A percentile compares a stretch with the other conserved stretches of the same genome.
Conservation (phyloP, 35 echinoderm and acorn worm genomes). For the Apostichopus californicus region DNA sequence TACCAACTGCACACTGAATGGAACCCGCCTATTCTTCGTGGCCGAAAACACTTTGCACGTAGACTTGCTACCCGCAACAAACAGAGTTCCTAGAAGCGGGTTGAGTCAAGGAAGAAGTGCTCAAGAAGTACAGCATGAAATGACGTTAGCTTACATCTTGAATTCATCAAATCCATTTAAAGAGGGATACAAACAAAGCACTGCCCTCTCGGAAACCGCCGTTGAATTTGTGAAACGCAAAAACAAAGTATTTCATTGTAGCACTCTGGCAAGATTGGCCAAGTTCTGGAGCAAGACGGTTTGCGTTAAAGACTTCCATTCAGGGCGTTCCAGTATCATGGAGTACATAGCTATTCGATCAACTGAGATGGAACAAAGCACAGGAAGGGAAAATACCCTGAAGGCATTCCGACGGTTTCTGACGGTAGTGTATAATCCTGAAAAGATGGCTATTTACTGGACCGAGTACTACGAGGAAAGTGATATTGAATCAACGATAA, state of each 20-base stretch:
- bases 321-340: constrained; percentile 30
- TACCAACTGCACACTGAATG: background rate
- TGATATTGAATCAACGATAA: background rate
- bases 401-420: constrained; percentile 26
- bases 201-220: constrained; percentile 23
- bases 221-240: constrained; percentile 40
- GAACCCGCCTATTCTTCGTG: background rate
- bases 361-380: constrained; percentile 20
- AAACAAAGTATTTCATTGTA: constrained; percentile 2
- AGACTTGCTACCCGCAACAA: constrained; percentile 34
- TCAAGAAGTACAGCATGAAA: background rate
- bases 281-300: constrained; percentile 58
- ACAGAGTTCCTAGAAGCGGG: background rate
- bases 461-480: background rate
- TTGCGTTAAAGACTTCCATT: constrained; percentile 11
- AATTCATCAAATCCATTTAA: constrained; percentile 13
- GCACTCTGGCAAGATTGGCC: constrained; percentile 17
- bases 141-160: background rate
- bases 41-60: constrained; percentile 17
- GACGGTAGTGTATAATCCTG: background rate
- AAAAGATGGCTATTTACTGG: constrained; percentile 24
- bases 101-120: background rate
- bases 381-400: constrained; percentile 16
- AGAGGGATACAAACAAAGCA: constrained; percentile 20
- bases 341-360: constrained; percentile 42